Evolutionary conservation across 2,113 vertebrate species (phyloP).

Genomic region (Tonatia bakeri): DNA sequence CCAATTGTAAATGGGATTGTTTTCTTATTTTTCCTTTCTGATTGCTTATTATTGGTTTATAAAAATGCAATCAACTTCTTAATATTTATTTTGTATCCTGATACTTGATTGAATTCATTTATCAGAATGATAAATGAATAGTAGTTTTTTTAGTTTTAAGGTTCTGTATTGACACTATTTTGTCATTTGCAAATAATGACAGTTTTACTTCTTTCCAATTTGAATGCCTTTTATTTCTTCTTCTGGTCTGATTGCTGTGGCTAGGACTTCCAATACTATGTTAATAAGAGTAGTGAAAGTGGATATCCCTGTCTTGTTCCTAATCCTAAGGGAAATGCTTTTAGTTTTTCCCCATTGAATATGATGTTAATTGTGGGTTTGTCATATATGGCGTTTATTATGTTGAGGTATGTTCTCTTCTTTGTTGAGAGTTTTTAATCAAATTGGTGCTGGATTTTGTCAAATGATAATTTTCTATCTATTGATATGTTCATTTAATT

Average conservation of each 20-base stretch:
- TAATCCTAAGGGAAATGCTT: neutral
- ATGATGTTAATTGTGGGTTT: neutral
- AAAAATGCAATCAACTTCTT: neutral
- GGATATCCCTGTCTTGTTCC: neutral
- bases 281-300: neutral
- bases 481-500: neutral
- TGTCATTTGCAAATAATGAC: neutral
- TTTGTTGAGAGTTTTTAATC: neutral
- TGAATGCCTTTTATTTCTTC: neutral
- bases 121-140: too few species aligned
- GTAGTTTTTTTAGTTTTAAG: neutral
- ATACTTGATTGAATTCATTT: neutral
- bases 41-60: neutral
- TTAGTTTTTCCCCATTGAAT: neutral
- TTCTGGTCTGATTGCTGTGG: neutral
- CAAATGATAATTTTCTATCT: neutral
- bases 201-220: neutral
- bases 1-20: neutral
- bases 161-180: neutral
- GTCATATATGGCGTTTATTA: neutral
- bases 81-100: neutral
- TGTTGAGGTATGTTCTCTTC: neutral
- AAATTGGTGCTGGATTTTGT: neutral
- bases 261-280: neutral
- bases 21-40: neutral